phyloP scores from a whole-genome alignment of 1,140 invertebrate genomes.

The Saxidomus purpurata region DNA sequence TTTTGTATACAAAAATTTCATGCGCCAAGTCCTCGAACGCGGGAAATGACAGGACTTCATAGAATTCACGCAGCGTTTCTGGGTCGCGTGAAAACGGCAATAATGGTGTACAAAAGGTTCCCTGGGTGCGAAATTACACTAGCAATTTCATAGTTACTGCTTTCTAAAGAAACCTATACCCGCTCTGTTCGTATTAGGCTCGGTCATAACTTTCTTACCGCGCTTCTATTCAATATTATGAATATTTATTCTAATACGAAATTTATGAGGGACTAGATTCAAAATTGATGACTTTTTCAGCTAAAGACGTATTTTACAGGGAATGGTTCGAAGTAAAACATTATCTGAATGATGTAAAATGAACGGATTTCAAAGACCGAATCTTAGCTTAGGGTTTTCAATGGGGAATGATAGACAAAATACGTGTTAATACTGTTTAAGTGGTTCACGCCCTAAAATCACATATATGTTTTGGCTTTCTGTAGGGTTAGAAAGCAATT shows the following conservation, averaged over 20 bases:
- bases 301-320: neutral
- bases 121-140: conserved; percentile 35
- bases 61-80: neutral
- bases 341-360: neutral
- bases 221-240: conserved; percentile 25
- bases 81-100: conserved; percentile 51
- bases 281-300: conserved; percentile 34
- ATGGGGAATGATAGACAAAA: neutral
- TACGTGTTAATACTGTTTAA: neutral
- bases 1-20: conserved; percentile 35
- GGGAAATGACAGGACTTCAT: neutral
- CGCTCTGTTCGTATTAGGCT: neutral
- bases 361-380: neutral
- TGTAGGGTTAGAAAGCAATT: too few species aligned
- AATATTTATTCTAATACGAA: conserved; percentile 48
- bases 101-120: conserved; percentile 2
- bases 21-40: neutral
- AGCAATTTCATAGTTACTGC: conserved; percentile 56
- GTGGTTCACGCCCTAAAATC: too few species aligned
- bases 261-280: conserved; percentile 35
- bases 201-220: conserved; percentile 18
- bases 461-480: too few species aligned
- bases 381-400: neutral
- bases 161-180: conserved; percentile 23
- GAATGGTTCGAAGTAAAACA: neutral